Conservation (phyloP, 2,888 invertebrate species). For the Serripes groenlandicus region DNA sequence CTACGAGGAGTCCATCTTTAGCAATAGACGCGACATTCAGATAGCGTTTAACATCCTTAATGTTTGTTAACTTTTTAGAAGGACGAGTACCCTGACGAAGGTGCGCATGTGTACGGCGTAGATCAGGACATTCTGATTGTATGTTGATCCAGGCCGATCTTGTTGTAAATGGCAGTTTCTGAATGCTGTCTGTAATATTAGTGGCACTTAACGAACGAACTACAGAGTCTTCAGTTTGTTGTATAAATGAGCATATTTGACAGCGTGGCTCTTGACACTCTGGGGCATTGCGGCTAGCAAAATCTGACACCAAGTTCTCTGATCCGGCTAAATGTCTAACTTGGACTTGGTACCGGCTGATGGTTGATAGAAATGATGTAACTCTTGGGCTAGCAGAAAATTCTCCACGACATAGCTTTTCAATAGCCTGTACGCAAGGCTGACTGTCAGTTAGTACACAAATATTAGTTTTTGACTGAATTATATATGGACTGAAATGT, state of each 20-base stretch:
- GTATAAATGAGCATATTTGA: conserved; percentile 62
- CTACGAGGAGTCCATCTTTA: conserved; percentile 38
- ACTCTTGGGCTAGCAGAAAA: too few relatives aligned
- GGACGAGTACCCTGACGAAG: conserved; percentile 67
- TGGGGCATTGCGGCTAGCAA: conserved; percentile 62
- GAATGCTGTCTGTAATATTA: conserved; percentile 18
- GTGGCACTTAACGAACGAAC: conserved; percentile 56
- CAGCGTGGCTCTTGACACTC: conserved; percentile 59
- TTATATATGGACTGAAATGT: too few relatives aligned
- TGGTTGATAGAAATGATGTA: too few relatives aligned
- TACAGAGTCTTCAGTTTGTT: conserved; percentile 61
- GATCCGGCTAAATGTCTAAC: too few relatives aligned
- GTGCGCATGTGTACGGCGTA: conserved; percentile 66
- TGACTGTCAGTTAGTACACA: too few relatives aligned
- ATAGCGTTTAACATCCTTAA: conserved; percentile 64
- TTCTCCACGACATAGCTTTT: too few relatives aligned
- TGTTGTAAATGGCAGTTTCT: conserved; percentile 58
- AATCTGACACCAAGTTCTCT: too few relatives aligned
- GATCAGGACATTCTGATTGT: conserved; percentile 68
- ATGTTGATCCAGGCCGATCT: conserved; percentile 62
- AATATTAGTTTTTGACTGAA: too few relatives aligned
- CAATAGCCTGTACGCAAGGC: too few relatives aligned
- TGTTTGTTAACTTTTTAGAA: too few relatives aligned
- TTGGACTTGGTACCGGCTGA: too few relatives aligned
- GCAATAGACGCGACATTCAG: conserved; percentile 59